phyloP scores from a whole-genome alignment of 1,140 invertebrate species.

The Diorhabda carinulata region DNA sequence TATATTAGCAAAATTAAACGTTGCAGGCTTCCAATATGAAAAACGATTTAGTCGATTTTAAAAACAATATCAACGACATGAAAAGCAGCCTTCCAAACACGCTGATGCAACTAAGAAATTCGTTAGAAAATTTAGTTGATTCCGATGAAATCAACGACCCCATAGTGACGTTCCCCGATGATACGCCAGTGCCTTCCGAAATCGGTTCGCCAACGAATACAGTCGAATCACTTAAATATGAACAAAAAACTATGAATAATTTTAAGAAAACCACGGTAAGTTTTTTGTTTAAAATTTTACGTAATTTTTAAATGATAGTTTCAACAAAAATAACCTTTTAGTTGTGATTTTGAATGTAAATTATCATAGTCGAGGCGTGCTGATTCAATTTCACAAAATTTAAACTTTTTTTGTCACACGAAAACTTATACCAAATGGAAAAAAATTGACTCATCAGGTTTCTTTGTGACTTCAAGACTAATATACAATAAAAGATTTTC shows the following conservation, averaged over 20 bases:
- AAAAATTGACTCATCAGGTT: background rate
- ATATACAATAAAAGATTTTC: too few species aligned
- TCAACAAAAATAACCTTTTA: too few species aligned
- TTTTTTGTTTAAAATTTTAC: constrained; percentile 10
- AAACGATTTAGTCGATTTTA: constrained; percentile 69
- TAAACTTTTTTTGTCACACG: background rate
- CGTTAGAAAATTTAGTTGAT: constrained; percentile 61
- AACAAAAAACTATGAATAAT: constrained; percentile 73
- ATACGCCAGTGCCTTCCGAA: constrained; percentile 57
- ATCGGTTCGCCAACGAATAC: constrained; percentile 51
- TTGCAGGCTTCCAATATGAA: constrained; percentile 60
- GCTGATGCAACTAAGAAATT: constrained; percentile 48
- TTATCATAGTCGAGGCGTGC: too few species aligned
- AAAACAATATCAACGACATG: constrained; percentile 75
- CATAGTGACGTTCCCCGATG: constrained; percentile 74
- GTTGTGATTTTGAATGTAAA: too few species aligned
- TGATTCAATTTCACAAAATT: too few species aligned
- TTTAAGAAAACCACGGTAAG: constrained; percentile 70
- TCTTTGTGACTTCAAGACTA: too few species aligned
- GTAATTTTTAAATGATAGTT: background rate
- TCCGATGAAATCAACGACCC: constrained; percentile 47
- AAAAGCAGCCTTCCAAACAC: constrained; percentile 53
- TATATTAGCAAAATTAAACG: too few species aligned
- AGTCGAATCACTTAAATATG: constrained; percentile 68
- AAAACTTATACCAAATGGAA: background rate